Base-by-base conservation (phyloP, 2,888 invertebrate species). In the Xylota sylvarum region DNA sequence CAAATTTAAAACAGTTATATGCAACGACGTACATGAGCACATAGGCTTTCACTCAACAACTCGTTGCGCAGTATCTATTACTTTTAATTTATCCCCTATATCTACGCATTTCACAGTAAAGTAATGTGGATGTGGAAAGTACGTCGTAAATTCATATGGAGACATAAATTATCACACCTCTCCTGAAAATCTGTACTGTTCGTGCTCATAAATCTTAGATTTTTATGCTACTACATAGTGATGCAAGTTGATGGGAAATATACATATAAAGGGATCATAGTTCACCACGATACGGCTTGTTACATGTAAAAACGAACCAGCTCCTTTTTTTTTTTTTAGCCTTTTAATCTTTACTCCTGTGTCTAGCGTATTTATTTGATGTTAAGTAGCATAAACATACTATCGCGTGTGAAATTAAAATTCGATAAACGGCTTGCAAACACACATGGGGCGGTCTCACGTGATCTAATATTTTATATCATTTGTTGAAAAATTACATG, bases 341-440 rank as follows among this genome's bases (percentile, higher is more conserved):
- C 37, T 79, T 64, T 52, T 32, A 43, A 56, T 69, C 37, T 69
- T 5, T 46, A 56, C 48, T 64, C 37, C 56, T 65, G 37, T 55
- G 32, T 55, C 46, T 23, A 35, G 43, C 35, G 62, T 17, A 64
- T 76, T 58, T 58, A 58, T 48, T 43, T 58, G 40, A 58, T 64
- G 35, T 56, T 77, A 77, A 70, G 77, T 58, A 70, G 19, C 69
- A 64, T 62, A 69, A 70, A 64, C 48, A 50, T 58, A 77, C 48
- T 58, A 82, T 82, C 43, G 82, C 82, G 82, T 82, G 82, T 82
- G 64, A 82, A 77, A 56, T 52, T 17, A 32, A 58, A 70, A 72
- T 70, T 77, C 48, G 19, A 32, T 37, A 76, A 74, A 60, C 35
- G 50, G 17, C 23, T 19, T 72, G 60, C 6, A 65, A 73, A 35